Base-by-base conservation (phyloP, 2,888 invertebrate species). In the Agonopterix subpropinquella region DNA sequence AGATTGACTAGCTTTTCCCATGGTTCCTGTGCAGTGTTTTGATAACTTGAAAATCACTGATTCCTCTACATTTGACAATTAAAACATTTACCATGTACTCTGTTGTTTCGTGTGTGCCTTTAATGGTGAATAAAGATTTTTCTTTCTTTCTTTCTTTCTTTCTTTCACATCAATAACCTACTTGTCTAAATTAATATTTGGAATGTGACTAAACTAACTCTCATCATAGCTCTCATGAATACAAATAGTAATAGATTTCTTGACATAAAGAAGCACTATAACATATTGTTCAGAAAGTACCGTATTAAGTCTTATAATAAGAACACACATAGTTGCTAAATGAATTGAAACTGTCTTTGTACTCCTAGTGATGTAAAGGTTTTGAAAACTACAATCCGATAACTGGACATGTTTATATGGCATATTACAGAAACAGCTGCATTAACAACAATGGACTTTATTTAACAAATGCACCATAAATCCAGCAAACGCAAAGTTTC, bases 1-100 rank as follows among this genome's bases (percentile, higher is more conserved):
- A 53, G 59, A 58, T 58, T 57, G 62, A 68, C 64, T 67, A 64
- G 64, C 49, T 54, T 54, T 48, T 57, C 43, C 42, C 13, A 42
- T 42, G 42, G 13, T 42, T n/a, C 8, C 7, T 28, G 28, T 28
- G 28, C 28, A 28, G 28, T 28, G 28, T 28, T 28, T 28, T 7
- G 5, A 39, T 11, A 11, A 39, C 39, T 11, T 39, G 10, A 39
- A 10, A 39, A 39, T 39, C 39, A 39, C 39, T 39, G 39, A 39
- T 39, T 39, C 4, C 10, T 11, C 28, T 28, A 28, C 28, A 28
- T 28, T 28, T 28, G 28, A 28, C 28, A 28, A 28, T 39, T 39
- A 10, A 9, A 11, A 39, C n/a, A 10, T 39, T 39, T 39, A 39
- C 39, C 39, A n/a, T n/a, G n/a, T n/a, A n/a, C n/a, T n/a, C n/a